Evolutionary conservation across 2,888 invertebrate genomes (phyloP).

Genomic region (Lasioglossum marginatum): DNA sequence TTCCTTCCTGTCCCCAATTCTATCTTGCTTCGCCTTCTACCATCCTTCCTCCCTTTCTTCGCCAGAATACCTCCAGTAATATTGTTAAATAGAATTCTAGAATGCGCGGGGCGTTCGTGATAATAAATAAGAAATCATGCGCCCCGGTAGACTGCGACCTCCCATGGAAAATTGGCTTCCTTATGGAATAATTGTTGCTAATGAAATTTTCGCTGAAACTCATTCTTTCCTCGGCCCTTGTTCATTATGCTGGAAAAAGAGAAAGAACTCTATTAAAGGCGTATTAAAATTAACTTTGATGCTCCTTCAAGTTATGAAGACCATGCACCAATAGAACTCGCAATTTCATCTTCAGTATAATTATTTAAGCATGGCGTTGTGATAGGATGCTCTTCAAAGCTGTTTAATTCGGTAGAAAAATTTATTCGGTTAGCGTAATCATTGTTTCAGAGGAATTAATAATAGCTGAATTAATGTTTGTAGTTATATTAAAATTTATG

Average conservation of each 20-base stretch:
- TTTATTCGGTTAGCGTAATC: not conserved
- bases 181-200: not conserved
- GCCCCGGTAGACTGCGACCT: not conserved
- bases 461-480: not conserved
- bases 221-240: not conserved
- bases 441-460: not conserved
- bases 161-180: not conserved
- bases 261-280: not conserved
- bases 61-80: not conserved
- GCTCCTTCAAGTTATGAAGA: not conserved
- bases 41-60: not conserved
- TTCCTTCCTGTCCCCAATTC: conserved; percentile 32
- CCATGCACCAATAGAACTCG: not conserved
- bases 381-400: not conserved
- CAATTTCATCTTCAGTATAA: not conserved
- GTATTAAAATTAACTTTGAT: not conserved
- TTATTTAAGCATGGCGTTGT: not conserved
- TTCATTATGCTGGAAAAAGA: not conserved
- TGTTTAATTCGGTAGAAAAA: not conserved
- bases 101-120: not conserved
- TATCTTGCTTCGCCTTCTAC: not conserved
- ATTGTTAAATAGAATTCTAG: not conserved
- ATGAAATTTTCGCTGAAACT: not conserved
- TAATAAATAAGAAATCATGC: not conserved
- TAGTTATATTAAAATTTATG: not conserved